Evolutionary conservation across 2,888 invertebrate genomes (phyloP).

Genomic region (Perdita meconis): DNA sequence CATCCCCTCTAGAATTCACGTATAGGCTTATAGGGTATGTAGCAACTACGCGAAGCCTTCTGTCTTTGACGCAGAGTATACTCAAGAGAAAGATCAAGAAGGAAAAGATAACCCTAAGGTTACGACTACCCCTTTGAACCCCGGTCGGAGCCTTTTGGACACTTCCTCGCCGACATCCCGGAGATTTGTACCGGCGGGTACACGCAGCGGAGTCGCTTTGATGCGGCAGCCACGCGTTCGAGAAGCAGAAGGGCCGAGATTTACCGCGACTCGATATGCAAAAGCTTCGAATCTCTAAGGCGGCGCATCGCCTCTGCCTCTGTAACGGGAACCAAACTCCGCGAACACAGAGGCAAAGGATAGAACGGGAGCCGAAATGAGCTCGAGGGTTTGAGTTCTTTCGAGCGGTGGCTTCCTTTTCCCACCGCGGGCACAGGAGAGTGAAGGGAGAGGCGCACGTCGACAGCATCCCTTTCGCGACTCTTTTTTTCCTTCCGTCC

Average conservation of each 20-base stretch:
- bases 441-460: conserved; percentile 4
- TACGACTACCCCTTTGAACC: conserved; percentile 3
- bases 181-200: background rate
- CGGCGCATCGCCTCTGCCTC: conserved; percentile 37
- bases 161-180: background rate
- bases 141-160: background rate
- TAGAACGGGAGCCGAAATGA: conserved; percentile 58
- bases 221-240: conserved; percentile 15
- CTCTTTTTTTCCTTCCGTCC: conserved; percentile 17
- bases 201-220: conserved; percentile 23
- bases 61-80: background rate
- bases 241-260: conserved; percentile 45
- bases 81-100: background rate
- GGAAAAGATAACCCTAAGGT: background rate
- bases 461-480: conserved; percentile 23
- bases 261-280: conserved; percentile 64
- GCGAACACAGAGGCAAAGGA: conserved; percentile 18
- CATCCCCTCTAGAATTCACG: too few species aligned
- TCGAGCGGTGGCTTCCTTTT: conserved; percentile 47
- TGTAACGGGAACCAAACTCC: conserved; percentile 24
- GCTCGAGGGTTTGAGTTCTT: conserved; percentile 61
- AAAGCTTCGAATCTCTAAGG: conserved; percentile 58
- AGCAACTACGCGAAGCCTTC: background rate
- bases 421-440: conserved; percentile 35
- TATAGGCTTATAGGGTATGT: too few species aligned